Conservation (phyloP, 2,113 vertebrate genomes). For the Microtus montanus region DNA sequence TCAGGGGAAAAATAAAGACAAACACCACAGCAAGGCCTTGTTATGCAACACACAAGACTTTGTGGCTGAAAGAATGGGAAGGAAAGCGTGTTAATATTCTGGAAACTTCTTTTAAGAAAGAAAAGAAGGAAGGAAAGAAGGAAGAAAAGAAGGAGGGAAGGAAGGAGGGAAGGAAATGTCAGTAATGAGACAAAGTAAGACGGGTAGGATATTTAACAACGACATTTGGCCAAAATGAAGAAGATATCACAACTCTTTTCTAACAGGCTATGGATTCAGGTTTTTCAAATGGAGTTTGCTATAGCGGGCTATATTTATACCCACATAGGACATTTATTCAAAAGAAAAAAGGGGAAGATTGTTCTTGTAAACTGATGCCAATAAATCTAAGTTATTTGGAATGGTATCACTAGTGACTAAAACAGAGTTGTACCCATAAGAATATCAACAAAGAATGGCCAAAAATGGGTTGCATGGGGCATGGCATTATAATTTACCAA, state of each 20-base stretch:
- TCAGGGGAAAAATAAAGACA: background rate
- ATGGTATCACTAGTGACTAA: background rate
- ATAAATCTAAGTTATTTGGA: background rate
- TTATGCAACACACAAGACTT: background rate
- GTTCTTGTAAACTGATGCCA: background rate
- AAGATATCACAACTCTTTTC: background rate
- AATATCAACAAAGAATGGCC: background rate
- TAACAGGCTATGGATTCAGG: background rate
- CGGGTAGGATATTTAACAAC: background rate
- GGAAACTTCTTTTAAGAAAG: background rate
- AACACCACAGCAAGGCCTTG: background rate
- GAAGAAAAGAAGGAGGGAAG: background rate
- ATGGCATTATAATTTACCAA: background rate
- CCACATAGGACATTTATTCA: background rate
- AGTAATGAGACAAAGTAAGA: constrained; percentile 3
- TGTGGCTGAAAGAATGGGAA: background rate
- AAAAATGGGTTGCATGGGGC: background rate
- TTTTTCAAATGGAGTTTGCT: constrained; percentile 41
- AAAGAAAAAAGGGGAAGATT: background rate
- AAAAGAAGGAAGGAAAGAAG: background rate
- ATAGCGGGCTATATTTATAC: background rate
- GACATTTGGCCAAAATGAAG: background rate
- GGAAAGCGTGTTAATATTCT: background rate
- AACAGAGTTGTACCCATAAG: background rate
- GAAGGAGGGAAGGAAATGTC: background rate